Percentiles rank a stretch among this genome's conserved stretches.
These are phyloP conservation scores for Vulpes lagopus DNA, from an alignment of 2,113 vertebrate genomes.

Conservation along the genomic window DNA sequence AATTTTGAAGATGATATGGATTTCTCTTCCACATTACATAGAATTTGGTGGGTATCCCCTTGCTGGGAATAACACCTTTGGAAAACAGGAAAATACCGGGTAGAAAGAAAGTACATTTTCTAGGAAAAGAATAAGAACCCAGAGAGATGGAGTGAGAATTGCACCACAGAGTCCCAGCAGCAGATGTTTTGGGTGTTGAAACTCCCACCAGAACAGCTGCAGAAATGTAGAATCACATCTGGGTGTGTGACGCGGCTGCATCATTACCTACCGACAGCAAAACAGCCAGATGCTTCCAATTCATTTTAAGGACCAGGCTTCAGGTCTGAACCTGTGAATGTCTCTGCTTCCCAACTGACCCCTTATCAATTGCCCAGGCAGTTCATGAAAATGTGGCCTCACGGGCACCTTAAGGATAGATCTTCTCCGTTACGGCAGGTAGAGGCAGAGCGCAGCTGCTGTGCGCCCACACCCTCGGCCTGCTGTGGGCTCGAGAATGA, in stretches of 20 bases:
- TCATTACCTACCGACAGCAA: conserved; percentile 89
- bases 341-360: conserved; percentile 41
- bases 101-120: conserved; percentile 83
- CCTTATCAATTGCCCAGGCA: background rate
- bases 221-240: conserved; percentile 91
- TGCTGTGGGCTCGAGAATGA: background rate
- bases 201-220: conserved; percentile 91
- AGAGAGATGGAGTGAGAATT: conserved; percentile 85
- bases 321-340: conserved; percentile 75
- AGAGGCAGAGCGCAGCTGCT: conserved; percentile 5
- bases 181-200: conserved; percentile 90
- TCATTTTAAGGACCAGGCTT: conserved; percentile 86
- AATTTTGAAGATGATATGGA: conserved; percentile 22
- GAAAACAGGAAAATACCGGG: conserved; percentile 37
- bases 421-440: background rate
- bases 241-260: conserved; percentile 86
- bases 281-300: conserved; percentile 89
- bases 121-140: conserved; percentile 83
- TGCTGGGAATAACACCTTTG: conserved; percentile 57
- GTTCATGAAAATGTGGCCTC: background rate
- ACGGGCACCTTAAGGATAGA: background rate
- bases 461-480: background rate
- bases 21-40: conserved; percentile 16
- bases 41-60: conserved; percentile 62
- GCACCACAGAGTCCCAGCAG: conserved; percentile 87